Conservation (phyloP, 1,140 invertebrate genomes). For the Cydia strobilella region DNA sequence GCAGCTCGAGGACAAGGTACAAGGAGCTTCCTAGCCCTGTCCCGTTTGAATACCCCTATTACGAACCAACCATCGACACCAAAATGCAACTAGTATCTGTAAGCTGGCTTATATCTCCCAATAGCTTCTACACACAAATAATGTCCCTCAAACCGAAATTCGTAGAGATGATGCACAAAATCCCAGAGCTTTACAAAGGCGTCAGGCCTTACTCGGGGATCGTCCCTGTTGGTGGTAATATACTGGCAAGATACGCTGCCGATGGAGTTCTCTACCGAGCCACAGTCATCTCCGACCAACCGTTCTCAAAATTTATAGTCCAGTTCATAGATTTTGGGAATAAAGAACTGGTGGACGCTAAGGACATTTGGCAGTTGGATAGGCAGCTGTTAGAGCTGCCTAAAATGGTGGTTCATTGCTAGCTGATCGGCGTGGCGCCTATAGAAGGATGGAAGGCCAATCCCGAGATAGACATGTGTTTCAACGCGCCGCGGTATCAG, state of each 20-base stretch:
- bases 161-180: slow-evolving; percentile 84
- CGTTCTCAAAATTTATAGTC: slow-evolving; percentile 81
- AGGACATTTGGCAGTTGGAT: slow-evolving; percentile 85
- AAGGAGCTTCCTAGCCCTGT: slow-evolving; percentile 60
- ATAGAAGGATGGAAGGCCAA: slow-evolving; percentile 80
- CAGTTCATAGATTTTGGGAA: slow-evolving; percentile 89
- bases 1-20: slow-evolving; percentile 52
- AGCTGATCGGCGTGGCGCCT: slow-evolving; percentile 81
- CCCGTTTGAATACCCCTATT: slow-evolving; percentile 49
- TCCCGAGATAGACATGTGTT: slow-evolving; percentile 79
- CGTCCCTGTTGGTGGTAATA: slow-evolving; percentile 81
- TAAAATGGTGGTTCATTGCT: slow-evolving; percentile 85
- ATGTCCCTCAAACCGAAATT: slow-evolving; percentile 80
- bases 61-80: slow-evolving; percentile 55
- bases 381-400: slow-evolving; percentile 84
- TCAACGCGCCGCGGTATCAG: slow-evolving; percentile 81
- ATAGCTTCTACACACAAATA: slow-evolving; percentile 86
- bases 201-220: slow-evolving; percentile 74
- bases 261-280: slow-evolving; percentile 86
- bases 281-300: slow-evolving; percentile 80
- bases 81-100: slow-evolving; percentile 68
- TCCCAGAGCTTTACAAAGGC: slow-evolving; percentile 83
- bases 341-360: slow-evolving; percentile 79
- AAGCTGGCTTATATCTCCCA: slow-evolving; percentile 79
- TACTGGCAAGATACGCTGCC: slow-evolving; percentile 84